Percentiles rank a stretch among this genome's conserved stretches.
phyloP scores from a whole-genome alignment of 2,888 invertebrate genomes.

The Flexamia atlantica region DNA sequence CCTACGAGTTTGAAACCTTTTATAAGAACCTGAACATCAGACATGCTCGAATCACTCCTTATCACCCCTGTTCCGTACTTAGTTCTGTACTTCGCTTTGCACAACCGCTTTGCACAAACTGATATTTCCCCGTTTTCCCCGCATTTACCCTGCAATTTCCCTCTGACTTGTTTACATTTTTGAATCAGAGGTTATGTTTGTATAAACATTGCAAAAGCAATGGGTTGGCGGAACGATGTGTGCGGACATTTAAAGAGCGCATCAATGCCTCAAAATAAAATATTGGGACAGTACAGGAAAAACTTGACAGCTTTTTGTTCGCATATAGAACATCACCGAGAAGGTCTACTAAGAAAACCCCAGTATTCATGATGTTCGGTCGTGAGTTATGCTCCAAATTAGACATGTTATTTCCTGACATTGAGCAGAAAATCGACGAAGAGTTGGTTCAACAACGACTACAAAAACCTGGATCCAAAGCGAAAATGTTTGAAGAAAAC shows the following conservation, averaged over 20 bases:
- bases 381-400: slow-evolving; percentile 66
- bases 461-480: not conserved
- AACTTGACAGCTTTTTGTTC: slow-evolving; percentile 28
- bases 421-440: slow-evolving; percentile 5
- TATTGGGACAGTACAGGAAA: not conserved
- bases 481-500: slow-evolving; percentile 1
- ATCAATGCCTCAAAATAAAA: slow-evolving; percentile 17
- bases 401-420: slow-evolving; percentile 64
- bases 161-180: no score
- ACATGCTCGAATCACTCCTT: slow-evolving; percentile 54
- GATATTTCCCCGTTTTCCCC: no score
- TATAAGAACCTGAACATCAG: slow-evolving; percentile 32
- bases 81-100: no score
- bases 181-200: no score
- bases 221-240: slow-evolving; percentile 70
- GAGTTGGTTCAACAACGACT: not conserved
- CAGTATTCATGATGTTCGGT: slow-evolving; percentile 68
- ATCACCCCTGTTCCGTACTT: no score
- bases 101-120: no score
- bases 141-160: no score
- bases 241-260: slow-evolving; percentile 55
- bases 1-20: slow-evolving; percentile 40
- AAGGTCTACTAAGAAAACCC: slow-evolving; percentile 67
- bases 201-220: no score
- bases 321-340: slow-evolving; percentile 62